Base-by-base conservation (phyloP, 2,113 vertebrate species). In the Coreoperca whiteheadi region DNA sequence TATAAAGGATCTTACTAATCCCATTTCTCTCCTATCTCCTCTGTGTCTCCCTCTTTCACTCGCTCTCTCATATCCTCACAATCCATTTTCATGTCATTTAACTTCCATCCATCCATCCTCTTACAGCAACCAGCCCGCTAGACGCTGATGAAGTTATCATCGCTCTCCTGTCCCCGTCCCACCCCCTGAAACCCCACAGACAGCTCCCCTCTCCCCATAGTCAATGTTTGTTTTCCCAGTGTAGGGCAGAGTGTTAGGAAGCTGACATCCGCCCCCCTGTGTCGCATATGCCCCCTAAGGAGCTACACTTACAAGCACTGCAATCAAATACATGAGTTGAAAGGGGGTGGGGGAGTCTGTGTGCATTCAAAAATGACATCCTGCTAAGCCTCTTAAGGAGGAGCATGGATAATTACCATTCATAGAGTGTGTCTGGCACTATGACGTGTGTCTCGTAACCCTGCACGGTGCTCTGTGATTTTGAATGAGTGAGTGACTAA, bases 131-230 rank as follows among this genome's bases (percentile, higher is more conserved):
- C 87, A 54, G 79, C 79, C 74, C 81, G 75, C 77, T 57, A 43
- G 48, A 60, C 65, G 82, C 82, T 91, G 87, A 94, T 93, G 82
- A 90, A 92, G 91, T 84, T 73, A 72, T 88, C 89, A 84, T 90
- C 85, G 81, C 72, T 87, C 81, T 81, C 30, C 50, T 87, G 70
- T 32, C 4, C 51, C 72, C 46, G 0, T 48, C 41, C 77, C 88
- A 32, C 54, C 84, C 82, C 48, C 46, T 25, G 39, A 46, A 53
- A 23, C 50, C 56, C 59, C 51, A 10, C 61, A 7, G 75, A 87
- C 84, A 87, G 68, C 74, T 69, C 57, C 74, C 30, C 8, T 80
- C 72, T 78, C 63, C 68, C 53, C 8, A 50, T 60, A 76, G 83
- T 73, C 87, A 89, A 88, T 83, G 80, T 90, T 91, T 91, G 83